Evolutionary conservation across 64 coral and sea anemone genomes (phyloP).

Genomic region (Pocillopora damicornis): DNA sequence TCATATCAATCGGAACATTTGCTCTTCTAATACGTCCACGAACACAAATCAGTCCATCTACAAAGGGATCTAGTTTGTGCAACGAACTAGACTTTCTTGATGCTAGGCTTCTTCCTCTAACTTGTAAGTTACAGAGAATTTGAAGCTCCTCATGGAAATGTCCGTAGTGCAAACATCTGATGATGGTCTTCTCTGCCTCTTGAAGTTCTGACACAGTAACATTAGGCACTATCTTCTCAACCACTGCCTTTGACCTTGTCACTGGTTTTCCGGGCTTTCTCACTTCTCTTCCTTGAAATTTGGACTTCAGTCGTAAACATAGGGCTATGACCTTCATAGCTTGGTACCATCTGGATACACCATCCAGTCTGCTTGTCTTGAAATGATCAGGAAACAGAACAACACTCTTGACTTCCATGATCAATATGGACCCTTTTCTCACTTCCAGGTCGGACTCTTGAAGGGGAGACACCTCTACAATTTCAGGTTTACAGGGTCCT

Average conservation of each 20-base stretch:
- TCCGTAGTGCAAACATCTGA: slow-evolving; percentile 35
- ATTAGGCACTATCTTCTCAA: neutral
- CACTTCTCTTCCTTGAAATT: neutral
- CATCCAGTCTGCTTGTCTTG: slow-evolving; percentile 23
- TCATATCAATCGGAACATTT: neutral
- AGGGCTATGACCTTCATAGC: slow-evolving; percentile 34
- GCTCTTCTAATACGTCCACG: slow-evolving; percentile 22
- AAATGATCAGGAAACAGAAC: slow-evolving; percentile 12
- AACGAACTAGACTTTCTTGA: slow-evolving; percentile 4
- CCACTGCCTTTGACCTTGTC: neutral
- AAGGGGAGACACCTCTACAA: neutral
- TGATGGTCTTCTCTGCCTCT: slow-evolving; percentile 41
- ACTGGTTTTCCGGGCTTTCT: neutral
- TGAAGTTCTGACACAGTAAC: slow-evolving; percentile 22
- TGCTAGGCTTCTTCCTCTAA: neutral
- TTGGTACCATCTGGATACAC: slow-evolving; percentile 15
- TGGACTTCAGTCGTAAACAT: slow-evolving; percentile 6
- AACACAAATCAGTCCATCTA: slow-evolving; percentile 21
- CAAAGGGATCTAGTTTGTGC: slow-evolving; percentile 18
- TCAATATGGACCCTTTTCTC: neutral
- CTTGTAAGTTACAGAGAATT: neutral
- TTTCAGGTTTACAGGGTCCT: slow-evolving; percentile 22
- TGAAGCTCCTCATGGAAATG: slow-evolving; percentile 22
- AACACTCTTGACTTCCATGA: slow-evolving; percentile 3
- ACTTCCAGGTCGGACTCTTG: slow-evolving; percentile 35